Percentiles rank a stretch among this genome's conserved stretches.
Conservation (phyloP, 1,140 invertebrate species). For the Aplysia californica region DNA sequence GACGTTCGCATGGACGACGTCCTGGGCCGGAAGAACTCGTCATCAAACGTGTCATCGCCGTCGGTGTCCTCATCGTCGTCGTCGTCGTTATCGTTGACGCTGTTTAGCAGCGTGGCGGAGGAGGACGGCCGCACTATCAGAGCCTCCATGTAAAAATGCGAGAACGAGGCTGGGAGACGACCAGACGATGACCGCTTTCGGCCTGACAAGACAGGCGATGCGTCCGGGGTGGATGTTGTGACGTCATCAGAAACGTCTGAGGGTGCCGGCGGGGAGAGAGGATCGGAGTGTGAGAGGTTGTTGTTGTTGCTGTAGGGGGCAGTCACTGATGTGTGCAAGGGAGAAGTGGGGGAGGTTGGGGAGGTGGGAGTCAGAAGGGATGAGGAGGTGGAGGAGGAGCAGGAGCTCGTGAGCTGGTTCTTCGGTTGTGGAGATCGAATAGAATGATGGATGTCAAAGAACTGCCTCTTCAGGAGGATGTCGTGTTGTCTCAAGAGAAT, state of each 20-base stretch:
- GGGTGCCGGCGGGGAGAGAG: too few species aligned
- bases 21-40: conserved; percentile 41
- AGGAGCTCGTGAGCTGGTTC: too few species aligned
- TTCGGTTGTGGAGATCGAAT: conserved; percentile 38
- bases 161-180: conserved; percentile 4
- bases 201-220: too few species aligned
- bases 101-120: conserved; percentile 44
- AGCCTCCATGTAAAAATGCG: conserved; percentile 23
- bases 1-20: conserved; percentile 59
- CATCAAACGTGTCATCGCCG: conserved; percentile 29
- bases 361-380: conserved; percentile 1
- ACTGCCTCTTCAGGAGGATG: conserved; percentile 55
- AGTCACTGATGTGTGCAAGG: too few species aligned
- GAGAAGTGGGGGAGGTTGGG: conserved; percentile 20
- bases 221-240: too few species aligned
- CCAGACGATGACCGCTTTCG: too few species aligned
- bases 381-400: too few species aligned
- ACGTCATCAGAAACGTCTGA: too few species aligned
- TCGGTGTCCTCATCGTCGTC: conserved; percentile 30
- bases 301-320: too few species aligned
- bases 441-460: conserved; percentile 57
- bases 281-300: too few species aligned
- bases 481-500: conserved; percentile 58
- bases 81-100: conserved; percentile 26
- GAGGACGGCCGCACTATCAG: conserved; percentile 42